Percentiles rank a stretch among this genome's conserved stretches.
phyloP scores from a whole-genome alignment of 2,113 vertebrate species.

The Bostrychus sinensis region DNA sequence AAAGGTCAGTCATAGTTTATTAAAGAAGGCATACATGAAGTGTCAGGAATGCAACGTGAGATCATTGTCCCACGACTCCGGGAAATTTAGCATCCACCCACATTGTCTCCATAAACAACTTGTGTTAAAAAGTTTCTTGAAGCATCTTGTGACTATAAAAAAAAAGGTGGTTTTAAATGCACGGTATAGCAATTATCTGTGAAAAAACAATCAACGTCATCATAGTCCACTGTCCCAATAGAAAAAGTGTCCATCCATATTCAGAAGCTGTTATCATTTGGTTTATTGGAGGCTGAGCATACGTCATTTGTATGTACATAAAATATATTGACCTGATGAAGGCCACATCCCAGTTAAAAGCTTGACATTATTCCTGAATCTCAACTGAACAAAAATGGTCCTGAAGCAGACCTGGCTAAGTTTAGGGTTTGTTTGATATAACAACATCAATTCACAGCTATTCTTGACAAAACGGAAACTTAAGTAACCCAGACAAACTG shows the following conservation, averaged over 20 bases:
- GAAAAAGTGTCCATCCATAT: too few relatives aligned
- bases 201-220: too few relatives aligned
- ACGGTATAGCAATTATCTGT: too few relatives aligned
- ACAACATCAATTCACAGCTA: not conserved
- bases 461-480: not conserved
- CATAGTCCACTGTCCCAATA: too few relatives aligned
- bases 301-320: not conserved
- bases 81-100: not conserved
- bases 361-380: not conserved
- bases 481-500: not conserved
- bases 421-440: not conserved
- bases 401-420: not conserved
- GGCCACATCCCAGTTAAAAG: not conserved
- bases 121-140: too few relatives aligned
- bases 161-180: too few relatives aligned
- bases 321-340: not conserved
- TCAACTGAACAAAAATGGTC: not conserved
- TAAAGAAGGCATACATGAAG: not conserved
- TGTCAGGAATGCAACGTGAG: not conserved
- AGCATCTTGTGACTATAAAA: too few relatives aligned
- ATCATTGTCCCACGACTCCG: not conserved
- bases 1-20: slow-evolving; percentile 1
- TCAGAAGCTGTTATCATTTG: too few relatives aligned
- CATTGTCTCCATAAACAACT: not conserved
- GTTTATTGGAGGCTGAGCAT: too few relatives aligned